Percentiles rank a stretch among this genome's conserved stretches.
phyloP scores from a whole-genome alignment of 1,140 invertebrate genomes.

The Trachymyrmex septentrionalis region DNA sequence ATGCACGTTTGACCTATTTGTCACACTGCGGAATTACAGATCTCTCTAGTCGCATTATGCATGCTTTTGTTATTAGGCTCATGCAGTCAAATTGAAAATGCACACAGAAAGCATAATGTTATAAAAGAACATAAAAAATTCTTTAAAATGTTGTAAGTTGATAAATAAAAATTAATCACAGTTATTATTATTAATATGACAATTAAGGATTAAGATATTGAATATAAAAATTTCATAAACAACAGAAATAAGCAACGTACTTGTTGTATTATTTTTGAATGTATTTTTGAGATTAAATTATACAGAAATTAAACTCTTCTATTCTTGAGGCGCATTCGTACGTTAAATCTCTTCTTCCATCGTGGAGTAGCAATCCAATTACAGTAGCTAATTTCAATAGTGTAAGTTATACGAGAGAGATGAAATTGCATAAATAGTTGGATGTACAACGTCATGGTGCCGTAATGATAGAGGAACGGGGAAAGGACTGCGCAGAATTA shows the following conservation, averaged over 20 bases:
- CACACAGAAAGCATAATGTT: neutral
- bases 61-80: neutral
- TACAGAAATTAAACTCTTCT: conserved; percentile 13
- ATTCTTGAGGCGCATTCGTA: neutral
- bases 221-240: neutral
- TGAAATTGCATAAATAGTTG: conserved; percentile 56
- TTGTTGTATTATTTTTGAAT: neutral
- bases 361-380: conserved; percentile 42
- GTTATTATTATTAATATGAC: neutral
- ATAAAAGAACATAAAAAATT: neutral
- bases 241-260: neutral
- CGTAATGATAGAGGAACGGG: conserved; percentile 5
- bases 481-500: conserved; percentile 33
- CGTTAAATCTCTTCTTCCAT: conserved; percentile 8
- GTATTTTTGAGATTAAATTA: conserved; percentile 34
- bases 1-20: conserved; percentile 40
- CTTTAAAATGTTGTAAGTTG: neutral
- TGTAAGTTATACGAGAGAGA: conserved; percentile 48
- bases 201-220: neutral
- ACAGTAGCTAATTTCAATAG: conserved; percentile 44
- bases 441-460: neutral
- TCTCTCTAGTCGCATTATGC: conserved; percentile 24
- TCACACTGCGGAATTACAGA: conserved; percentile 25
- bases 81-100: conserved; percentile 21
- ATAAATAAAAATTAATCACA: neutral